phyloP scores from a whole-genome alignment of 2,113 vertebrate species.

The Plectropomus leopardus region DNA sequence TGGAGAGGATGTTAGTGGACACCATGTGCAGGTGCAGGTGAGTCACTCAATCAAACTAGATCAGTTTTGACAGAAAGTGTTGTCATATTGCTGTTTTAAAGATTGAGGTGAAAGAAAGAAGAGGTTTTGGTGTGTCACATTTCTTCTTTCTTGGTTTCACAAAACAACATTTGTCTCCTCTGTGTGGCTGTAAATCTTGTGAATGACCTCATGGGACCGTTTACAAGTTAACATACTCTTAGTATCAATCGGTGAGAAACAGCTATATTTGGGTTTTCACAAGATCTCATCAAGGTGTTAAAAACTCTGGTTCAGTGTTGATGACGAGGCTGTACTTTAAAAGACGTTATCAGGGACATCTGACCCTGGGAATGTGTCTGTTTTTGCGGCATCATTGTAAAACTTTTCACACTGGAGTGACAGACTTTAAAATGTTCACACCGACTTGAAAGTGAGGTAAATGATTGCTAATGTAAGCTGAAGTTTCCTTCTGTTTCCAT shows the following conservation, averaged over 20 bases:
- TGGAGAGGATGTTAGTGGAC: not conserved
- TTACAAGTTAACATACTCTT: not conserved
- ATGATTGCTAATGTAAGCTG: not conserved
- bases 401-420: slow-evolving; percentile 21
- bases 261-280: slow-evolving; percentile 40
- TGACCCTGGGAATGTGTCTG: slow-evolving; percentile 25
- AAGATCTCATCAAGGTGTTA: slow-evolving; percentile 46
- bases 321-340: not conserved
- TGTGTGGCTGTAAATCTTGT: slow-evolving; percentile 3
- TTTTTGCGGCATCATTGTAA: slow-evolving; percentile 10
- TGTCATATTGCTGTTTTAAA: not conserved
- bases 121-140: not conserved
- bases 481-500: not conserved
- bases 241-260: slow-evolving; percentile 1
- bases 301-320: not conserved
- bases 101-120: not conserved
- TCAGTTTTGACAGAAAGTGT: not conserved
- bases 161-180: not conserved
- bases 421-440: slow-evolving; percentile 10
- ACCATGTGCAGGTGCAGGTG: not conserved
- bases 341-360: not conserved
- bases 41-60: not conserved
- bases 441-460: slow-evolving; percentile 15
- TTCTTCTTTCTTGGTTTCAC: not conserved
- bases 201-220: slow-evolving; percentile 11